Evolutionary conservation across 2,797 vertebrate genomes (phyloP).

Genomic region (Oreonectes daqikongensis): DNA sequence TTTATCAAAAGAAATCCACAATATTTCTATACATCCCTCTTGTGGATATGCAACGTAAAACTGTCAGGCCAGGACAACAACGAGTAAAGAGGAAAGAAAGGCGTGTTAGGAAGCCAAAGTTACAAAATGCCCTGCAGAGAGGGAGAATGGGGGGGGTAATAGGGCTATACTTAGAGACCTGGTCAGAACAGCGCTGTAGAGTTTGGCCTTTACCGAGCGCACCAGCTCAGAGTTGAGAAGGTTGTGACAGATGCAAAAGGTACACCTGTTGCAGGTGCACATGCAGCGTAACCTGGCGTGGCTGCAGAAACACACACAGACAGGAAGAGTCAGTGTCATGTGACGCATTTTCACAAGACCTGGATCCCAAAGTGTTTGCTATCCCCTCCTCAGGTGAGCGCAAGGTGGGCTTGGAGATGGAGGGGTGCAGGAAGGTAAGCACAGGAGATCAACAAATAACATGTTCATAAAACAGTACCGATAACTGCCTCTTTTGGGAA

Average conservation of each 20-base stretch:
- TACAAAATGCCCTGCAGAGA: slow-evolving; percentile 33
- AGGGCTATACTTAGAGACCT: slow-evolving; percentile 86
- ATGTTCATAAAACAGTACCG: background rate
- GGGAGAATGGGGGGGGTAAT: slow-evolving; percentile 47
- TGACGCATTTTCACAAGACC: slow-evolving; percentile 47
- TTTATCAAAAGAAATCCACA: background rate
- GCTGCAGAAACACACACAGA: slow-evolving; percentile 93
- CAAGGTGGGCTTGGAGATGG: background rate
- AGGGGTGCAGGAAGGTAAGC: slow-evolving; percentile 24
- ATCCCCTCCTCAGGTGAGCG: background rate
- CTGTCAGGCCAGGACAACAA: slow-evolving; percentile 45
- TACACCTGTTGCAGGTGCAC: slow-evolving; percentile 98
- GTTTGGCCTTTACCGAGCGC: slow-evolving; percentile 95
- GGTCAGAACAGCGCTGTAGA: slow-evolving; percentile 94
- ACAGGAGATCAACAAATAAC: slow-evolving; percentile 3
- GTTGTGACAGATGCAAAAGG: slow-evolving; percentile 99
- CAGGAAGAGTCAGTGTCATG: slow-evolving; percentile 77
- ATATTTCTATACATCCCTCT: background rate
- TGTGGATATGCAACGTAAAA: slow-evolving; percentile 69
- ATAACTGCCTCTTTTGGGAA: background rate
- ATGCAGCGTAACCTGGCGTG: slow-evolving; percentile 95
- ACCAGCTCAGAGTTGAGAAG: slow-evolving; percentile 98
- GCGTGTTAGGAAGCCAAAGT: slow-evolving; percentile 50
- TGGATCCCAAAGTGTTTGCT: slow-evolving; percentile 3
- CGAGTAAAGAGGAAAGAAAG: slow-evolving; percentile 14